Conservation (phyloP, 2,113 vertebrate genomes). For the Brachionichthys hirsutus region DNA sequence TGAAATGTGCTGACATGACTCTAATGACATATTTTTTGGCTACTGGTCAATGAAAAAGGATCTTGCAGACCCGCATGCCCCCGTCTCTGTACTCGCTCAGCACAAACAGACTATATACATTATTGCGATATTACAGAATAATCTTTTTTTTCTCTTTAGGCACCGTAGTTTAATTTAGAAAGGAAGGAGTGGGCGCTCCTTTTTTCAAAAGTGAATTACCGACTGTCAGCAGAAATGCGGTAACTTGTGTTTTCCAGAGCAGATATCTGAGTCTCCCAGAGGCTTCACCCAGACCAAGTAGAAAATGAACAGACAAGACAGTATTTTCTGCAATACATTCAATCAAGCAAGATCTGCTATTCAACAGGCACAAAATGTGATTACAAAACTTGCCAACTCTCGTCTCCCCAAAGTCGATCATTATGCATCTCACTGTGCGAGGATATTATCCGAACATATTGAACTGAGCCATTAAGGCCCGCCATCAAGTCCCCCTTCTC, state of each 20-base stretch:
- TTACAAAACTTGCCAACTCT: slow-evolving; percentile 3
- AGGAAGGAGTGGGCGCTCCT: slow-evolving; percentile 18
- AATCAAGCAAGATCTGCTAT: slow-evolving; percentile 26
- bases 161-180: slow-evolving; percentile 23
- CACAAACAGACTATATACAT: slow-evolving; percentile 1
- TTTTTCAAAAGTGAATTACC: slow-evolving; percentile 38
- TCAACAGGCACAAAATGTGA: slow-evolving; percentile 9
- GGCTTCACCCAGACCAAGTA: slow-evolving; percentile 12
- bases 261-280: slow-evolving; percentile 27
- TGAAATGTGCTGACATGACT: too few species aligned
- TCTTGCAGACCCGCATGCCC: background rate
- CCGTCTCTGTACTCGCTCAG: too few species aligned
- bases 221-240: slow-evolving; percentile 43
- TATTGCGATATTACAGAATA: background rate
- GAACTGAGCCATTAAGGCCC: slow-evolving; percentile 61
- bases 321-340: slow-evolving; percentile 11
- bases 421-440: slow-evolving; percentile 34
- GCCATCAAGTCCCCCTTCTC: slow-evolving; percentile 33
- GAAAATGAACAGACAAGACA: slow-evolving; percentile 13
- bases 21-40: background rate
- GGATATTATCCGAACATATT: slow-evolving; percentile 50
- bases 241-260: slow-evolving; percentile 43
- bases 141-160: slow-evolving; percentile 14
- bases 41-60: background rate
- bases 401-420: slow-evolving; percentile 35